Percentiles rank a stretch among this genome's conserved stretches.
phyloP scores from a whole-genome alignment of 2,888 invertebrate genomes.

The Sialis fuliginosa region DNA sequence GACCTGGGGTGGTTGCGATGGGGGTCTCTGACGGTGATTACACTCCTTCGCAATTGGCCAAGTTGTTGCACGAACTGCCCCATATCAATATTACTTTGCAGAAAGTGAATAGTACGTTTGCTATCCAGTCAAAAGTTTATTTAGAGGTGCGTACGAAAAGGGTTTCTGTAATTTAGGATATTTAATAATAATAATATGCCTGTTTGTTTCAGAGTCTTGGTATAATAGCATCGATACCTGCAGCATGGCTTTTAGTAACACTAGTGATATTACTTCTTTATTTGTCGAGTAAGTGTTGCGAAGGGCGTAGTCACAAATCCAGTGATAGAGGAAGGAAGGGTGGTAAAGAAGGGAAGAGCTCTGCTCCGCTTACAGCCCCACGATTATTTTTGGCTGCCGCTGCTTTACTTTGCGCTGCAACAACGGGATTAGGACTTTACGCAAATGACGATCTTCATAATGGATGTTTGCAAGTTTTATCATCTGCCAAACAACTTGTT shows the following conservation, averaged over 20 bases:
- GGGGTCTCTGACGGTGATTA: conserved; percentile 43
- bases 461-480: conserved; percentile 64
- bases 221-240: conserved; percentile 85
- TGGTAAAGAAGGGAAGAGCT: conserved; percentile 34
- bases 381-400: conserved; percentile 65
- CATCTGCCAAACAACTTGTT: conserved; percentile 67
- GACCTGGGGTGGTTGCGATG: conserved; percentile 15
- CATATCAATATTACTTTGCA: conserved; percentile 85
- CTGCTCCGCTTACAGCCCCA: conserved; percentile 65
- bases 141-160: conserved; percentile 49
- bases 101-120: conserved; percentile 79
- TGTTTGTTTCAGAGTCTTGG: conserved; percentile 60
- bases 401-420: conserved; percentile 76
- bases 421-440: conserved; percentile 78
- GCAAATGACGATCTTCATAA: conserved; percentile 92
- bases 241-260: conserved; percentile 81
- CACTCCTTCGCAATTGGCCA: conserved; percentile 69
- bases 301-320: conserved; percentile 40
- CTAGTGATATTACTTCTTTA: conserved; percentile 78
- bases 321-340: conserved; percentile 33
- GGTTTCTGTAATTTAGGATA: not conserved
- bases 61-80: conserved; percentile 75
- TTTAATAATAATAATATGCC: too few species aligned
- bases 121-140: conserved; percentile 76
- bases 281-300: conserved; percentile 88